Evolutionary conservation across 2,797 vertebrate species (phyloP), one percentile per base, ranked within the genome.

Genomic region (Argyrosomus regius): DNA sequence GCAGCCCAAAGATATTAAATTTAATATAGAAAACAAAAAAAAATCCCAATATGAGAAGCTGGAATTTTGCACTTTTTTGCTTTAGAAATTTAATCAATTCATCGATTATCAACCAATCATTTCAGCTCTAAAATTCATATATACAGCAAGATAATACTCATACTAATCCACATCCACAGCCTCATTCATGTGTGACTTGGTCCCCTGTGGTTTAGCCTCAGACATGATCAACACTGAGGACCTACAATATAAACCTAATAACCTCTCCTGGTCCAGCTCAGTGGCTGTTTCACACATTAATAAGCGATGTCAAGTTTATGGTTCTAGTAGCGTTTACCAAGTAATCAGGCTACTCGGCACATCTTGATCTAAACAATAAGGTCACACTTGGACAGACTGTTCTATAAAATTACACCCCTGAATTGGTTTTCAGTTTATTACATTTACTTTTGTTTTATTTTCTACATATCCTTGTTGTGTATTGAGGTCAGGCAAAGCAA

Each of bases 321-420:
- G 61, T 59, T 72, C 65, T 82, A 72, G 58, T 62, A 59, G 69
- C 65, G 76, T 26, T 80, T 82, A 66, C 75, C 72, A 54, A 77
- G 77, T 78, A 80, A 84, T 86, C 54, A 24, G 41, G 86, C 77
- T 78, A 81, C 83, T 85, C 62, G 56, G 68, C 81, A 76, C 69
- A 80, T 82, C 66, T 58, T 60, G 56, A 52, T 76, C 65, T 45
- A 41, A 77, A 82, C 68, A 84, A 78, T 67, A 67, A 81, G 48
- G 75, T 76, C 80, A 70, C 18, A 4, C 22, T 70, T 70, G 61
- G 54, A 62, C 48, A 6, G 41, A 53, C 57, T 24, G 56, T 59
- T 45, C 46, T 74, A 70, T 59, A 48, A 81, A 61, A 63, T 45
- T 49, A 64, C 57, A 67, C 73, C 41, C 26, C 8, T 11, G n/a